Base-by-base conservation (phyloP, 2,797 vertebrate species). In the Benthosema pterotum region DNA sequence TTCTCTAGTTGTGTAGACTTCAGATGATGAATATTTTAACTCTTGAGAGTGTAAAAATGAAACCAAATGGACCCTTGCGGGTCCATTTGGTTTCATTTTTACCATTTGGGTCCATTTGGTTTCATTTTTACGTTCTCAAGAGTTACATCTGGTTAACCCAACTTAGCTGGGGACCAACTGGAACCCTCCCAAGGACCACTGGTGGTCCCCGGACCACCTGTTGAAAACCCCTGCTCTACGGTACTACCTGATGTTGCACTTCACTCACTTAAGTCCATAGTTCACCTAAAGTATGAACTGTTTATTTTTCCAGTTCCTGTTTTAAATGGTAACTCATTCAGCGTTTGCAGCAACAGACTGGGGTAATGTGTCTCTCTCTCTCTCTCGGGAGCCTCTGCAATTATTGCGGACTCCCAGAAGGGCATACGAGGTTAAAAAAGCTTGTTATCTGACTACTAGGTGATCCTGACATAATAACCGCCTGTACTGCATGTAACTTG, bases 321-420 rank as follows among this genome's bases (percentile, higher is more conserved):
- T 75, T n/a, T 85, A 74, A 77, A 11, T 28, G 51, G 64, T 82
- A 49, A 80, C 42, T 11, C 60, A 60, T 56, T 76, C 11, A 0
- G 16, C 9, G 38, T 1, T n/a, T 52, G 38, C 1, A 58, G 50
- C 8, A 32, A 57, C 63, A 17, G 64, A 63, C 19, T 11, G 19
- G 46, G 46, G 32, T 68, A 55, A 60, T 17, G 4, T 17, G 17
- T 62, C 28, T 15, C n/a, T 63, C 17, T 62, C 28, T 15, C n/a
- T 63, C 17, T 47, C 56, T 64, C 65, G 54, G 47, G 2, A 77
- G 0, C 19, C 57, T 71, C 57, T 71, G 16, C 69, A 57, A 61
- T 79, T 71, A 61, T 79, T 71, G 58, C 52, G 5, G 22, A 57
- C 28, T 8, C 11, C 9, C 56, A 16, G 32, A 19, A 38, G 11